Evolutionary conservation across 2,888 invertebrate species (phyloP).

Genomic region (Cyaniris semiargus): DNA sequence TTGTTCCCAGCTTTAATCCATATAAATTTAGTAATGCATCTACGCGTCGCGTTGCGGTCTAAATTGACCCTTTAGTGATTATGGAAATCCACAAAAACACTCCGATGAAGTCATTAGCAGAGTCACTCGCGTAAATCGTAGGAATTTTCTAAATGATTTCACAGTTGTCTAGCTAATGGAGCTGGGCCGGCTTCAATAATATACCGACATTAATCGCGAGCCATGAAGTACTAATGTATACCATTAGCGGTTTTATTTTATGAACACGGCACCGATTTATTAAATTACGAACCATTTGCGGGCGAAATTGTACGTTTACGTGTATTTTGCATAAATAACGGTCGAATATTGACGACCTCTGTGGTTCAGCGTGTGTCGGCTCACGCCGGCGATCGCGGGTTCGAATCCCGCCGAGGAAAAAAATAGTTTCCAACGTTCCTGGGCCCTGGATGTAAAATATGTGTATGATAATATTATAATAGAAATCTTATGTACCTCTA

Average conservation of each 20-base stretch:
- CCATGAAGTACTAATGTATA: constrained; percentile 25
- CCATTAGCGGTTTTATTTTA: constrained; percentile 30
- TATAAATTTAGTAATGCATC: too few relatives aligned
- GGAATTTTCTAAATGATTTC: constrained; percentile 31
- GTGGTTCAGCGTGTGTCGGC: not conserved
- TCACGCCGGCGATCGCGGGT: not conserved
- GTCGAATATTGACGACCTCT: not conserved
- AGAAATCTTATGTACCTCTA: not conserved
- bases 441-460: not conserved
- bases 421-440: not conserved
- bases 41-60: too few relatives aligned
- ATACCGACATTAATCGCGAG: constrained; percentile 17
- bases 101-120: constrained; percentile 15
- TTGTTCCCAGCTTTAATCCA: too few relatives aligned
- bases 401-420: not conserved
- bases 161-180: constrained; percentile 31
- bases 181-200: constrained; percentile 27
- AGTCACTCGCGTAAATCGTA: constrained; percentile 28
- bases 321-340: constrained; percentile 29
- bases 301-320: not conserved
- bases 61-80: too few relatives aligned
- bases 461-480: not conserved
- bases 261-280: constrained; percentile 22
- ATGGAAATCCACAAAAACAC: not conserved
- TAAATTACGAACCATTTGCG: constrained; percentile 20